Conservation (phyloP, 2,888 invertebrate genomes). For the Lepidonotus clava region DNA sequence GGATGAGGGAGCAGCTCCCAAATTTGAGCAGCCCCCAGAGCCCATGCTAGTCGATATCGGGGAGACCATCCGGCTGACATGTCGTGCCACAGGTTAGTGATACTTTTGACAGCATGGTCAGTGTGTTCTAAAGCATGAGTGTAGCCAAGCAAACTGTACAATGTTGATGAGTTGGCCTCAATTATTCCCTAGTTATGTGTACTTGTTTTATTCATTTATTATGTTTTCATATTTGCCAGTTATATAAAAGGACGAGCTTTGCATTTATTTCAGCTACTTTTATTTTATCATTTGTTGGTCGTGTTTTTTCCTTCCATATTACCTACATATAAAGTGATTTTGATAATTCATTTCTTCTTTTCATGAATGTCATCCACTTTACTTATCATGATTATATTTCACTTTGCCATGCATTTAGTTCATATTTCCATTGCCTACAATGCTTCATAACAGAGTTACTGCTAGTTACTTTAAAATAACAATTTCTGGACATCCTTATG, state of each 20-base stretch:
- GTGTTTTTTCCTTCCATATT: too few species aligned
- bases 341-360: too few species aligned
- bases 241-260: too few species aligned
- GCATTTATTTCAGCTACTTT: neutral
- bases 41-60: conserved; percentile 42
- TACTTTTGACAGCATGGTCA: neutral
- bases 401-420: too few species aligned
- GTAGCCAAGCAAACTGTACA: neutral
- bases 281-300: neutral
- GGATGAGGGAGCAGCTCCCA: conserved; percentile 31
- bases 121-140: neutral
- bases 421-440: too few species aligned
- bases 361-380: too few species aligned
- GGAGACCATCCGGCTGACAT: conserved; percentile 56
- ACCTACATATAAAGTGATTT: too few species aligned
- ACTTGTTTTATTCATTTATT: neutral
- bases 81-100: conserved; percentile 52
- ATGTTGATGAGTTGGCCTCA: too few species aligned
- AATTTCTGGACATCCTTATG: too few species aligned
- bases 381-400: too few species aligned
- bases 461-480: too few species aligned
- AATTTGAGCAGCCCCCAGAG: conserved; percentile 54
- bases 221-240: neutral
- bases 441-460: too few species aligned
- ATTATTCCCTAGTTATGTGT: neutral